phyloP scores from a whole-genome alignment of 2,797 vertebrate genomes.

The Basileuterus tristriatus region DNA sequence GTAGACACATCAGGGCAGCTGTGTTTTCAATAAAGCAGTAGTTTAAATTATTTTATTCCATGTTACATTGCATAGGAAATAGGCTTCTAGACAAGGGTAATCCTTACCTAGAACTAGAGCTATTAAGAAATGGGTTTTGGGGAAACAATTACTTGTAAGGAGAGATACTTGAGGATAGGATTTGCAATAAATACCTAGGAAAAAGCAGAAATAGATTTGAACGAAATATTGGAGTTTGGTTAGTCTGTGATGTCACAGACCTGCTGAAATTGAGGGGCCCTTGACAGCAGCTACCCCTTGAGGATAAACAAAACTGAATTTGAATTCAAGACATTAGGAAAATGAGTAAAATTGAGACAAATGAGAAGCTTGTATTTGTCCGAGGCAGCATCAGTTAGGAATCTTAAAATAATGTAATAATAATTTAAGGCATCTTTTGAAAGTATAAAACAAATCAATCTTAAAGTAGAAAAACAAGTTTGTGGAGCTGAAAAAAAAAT shows the following conservation, averaged over 20 bases:
- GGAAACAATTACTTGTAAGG: not conserved
- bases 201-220: not conserved
- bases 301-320: not conserved
- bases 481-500: not conserved
- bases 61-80: rapidly evolving
- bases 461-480: not conserved
- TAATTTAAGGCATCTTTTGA: not conserved
- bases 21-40: not conserved
- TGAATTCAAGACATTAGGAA: not conserved
- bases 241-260: not conserved
- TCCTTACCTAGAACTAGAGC: not conserved
- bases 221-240: not conserved
- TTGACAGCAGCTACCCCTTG: not conserved
- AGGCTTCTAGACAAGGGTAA: not conserved
- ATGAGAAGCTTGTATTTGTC: not conserved
- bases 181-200: not conserved
- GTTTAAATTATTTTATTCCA: not conserved
- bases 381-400: not conserved
- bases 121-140: not conserved
- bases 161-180: not conserved
- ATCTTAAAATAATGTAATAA: not conserved
- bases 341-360: not conserved
- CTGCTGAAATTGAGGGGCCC: not conserved
- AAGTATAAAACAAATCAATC: not conserved
- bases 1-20: not conserved